phyloP scores from a whole-genome alignment of 2,797 vertebrate genomes.

The Falco peregrinus region DNA sequence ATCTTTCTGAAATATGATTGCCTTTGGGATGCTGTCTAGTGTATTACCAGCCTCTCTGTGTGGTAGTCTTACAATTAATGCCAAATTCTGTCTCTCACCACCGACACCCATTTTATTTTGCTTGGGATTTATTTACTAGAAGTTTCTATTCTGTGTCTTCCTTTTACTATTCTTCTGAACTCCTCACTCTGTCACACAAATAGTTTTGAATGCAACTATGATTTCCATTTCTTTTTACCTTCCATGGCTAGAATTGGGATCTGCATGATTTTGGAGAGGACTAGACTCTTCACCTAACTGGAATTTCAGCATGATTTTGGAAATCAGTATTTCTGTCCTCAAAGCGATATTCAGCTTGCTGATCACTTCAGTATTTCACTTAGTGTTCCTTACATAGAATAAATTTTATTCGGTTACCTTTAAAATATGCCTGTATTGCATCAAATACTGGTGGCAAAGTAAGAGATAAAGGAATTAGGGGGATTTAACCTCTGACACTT shows the following conservation, averaged over 20 bases:
- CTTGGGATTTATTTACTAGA: not conserved
- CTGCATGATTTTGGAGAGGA: not conserved
- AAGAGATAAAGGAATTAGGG: not conserved
- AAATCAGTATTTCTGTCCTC: not conserved
- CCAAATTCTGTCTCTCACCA: not conserved
- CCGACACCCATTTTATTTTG: not conserved
- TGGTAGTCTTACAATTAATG: not conserved
- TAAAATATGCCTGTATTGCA: not conserved
- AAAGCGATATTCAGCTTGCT: not conserved
- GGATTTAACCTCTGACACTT: not conserved
- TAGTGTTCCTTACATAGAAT: not conserved
- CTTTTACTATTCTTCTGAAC: not conserved
- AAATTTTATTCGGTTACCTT: not conserved
- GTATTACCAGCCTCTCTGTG: not conserved
- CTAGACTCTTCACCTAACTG: not conserved
- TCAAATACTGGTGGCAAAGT: not conserved
- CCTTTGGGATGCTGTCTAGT: not conserved
- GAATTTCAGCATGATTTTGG: not conserved
- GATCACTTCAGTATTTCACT: not conserved
- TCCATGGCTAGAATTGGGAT: not conserved
- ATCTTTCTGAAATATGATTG: not conserved
- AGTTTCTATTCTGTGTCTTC: not conserved
- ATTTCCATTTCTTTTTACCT: not conserved
- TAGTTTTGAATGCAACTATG: not conserved
- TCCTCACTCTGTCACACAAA: not conserved